Evolutionary conservation across 2,888 invertebrate species (phyloP).

Genomic region (Epistrophe eligans): DNA sequence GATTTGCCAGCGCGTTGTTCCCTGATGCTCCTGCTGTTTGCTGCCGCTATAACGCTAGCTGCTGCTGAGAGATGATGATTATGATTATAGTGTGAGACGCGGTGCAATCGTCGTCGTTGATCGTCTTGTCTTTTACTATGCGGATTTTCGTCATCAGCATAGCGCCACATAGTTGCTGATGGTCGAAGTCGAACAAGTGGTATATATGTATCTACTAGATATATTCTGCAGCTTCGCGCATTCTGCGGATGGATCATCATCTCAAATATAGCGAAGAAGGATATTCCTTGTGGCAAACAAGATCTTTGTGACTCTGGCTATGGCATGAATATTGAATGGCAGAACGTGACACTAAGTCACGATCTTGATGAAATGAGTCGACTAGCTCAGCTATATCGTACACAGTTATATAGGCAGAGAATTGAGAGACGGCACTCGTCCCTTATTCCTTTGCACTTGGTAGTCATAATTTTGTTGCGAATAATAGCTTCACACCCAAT

Average conservation of each 20-base stretch:
- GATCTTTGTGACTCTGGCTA: conserved; percentile 37
- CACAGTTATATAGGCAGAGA: not conserved
- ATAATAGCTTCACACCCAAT: conserved; percentile 75
- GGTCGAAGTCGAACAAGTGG: conserved; percentile 51
- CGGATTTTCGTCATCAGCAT: conserved; percentile 54
- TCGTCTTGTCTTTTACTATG: conserved; percentile 49
- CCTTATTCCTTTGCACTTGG: conserved; percentile 20
- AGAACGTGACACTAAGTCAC: conserved; percentile 81
- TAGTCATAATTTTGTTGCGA: conserved; percentile 68
- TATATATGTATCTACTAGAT: not conserved
- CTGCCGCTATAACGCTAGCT: conserved; percentile 20
- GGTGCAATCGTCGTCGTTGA: conserved; percentile 48
- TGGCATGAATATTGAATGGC: conserved; percentile 78
- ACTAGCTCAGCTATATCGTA: not conserved
- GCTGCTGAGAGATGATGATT: conserved; percentile 64
- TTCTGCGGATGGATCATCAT: conserved; percentile 41
- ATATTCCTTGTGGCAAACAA: conserved; percentile 66
- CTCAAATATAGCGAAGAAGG: conserved; percentile 34
- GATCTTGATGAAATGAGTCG: conserved; percentile 80
- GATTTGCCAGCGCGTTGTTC: conserved; percentile 44
- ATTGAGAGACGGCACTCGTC: conserved; percentile 4
- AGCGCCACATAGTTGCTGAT: conserved; percentile 62
- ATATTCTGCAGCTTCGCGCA: not conserved
- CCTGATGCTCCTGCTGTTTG: conserved; percentile 64
- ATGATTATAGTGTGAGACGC: conserved; percentile 55